phyloP scores from a whole-genome alignment of 2,113 vertebrate genomes.

The Ondatra zibethicus region DNA sequence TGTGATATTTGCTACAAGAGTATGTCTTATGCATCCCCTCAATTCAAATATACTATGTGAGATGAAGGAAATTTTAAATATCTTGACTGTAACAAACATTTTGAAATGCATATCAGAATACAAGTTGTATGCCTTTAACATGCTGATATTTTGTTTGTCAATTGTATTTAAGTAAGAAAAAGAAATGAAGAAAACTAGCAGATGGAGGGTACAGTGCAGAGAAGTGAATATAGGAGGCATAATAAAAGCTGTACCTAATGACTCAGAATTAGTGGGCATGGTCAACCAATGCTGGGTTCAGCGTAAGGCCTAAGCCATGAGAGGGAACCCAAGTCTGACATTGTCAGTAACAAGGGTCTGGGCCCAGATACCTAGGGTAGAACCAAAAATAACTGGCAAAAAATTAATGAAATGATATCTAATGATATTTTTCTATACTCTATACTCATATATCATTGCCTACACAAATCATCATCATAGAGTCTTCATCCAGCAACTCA shows the following conservation, averaged over 20 bases:
- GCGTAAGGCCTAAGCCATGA: neutral
- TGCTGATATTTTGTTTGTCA: neutral
- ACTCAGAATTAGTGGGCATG: neutral
- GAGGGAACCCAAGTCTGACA: neutral
- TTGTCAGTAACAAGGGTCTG: neutral
- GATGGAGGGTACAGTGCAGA: neutral
- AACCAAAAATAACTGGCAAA: neutral
- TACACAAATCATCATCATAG: neutral
- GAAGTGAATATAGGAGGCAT: neutral
- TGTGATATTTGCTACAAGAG: neutral
- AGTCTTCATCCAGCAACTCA: neutral
- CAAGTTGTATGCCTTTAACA: neutral
- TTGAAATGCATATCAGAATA: neutral
- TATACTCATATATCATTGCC: neutral
- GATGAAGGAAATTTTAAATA: neutral
- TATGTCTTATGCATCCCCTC: neutral
- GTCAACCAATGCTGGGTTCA: neutral
- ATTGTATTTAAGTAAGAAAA: neutral
- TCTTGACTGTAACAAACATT: neutral
- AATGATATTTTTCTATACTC: neutral
- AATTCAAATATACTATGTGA: neutral
- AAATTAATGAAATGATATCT: neutral
- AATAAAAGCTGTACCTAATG: neutral
- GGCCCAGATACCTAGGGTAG: neutral
- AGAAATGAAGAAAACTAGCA: neutral